Evolutionary conservation across 92 coral and sea anemone genomes (phyloP), one percentile per base, ranked within the genome.

Genomic region (Desmophyllum pertusum): DNA sequence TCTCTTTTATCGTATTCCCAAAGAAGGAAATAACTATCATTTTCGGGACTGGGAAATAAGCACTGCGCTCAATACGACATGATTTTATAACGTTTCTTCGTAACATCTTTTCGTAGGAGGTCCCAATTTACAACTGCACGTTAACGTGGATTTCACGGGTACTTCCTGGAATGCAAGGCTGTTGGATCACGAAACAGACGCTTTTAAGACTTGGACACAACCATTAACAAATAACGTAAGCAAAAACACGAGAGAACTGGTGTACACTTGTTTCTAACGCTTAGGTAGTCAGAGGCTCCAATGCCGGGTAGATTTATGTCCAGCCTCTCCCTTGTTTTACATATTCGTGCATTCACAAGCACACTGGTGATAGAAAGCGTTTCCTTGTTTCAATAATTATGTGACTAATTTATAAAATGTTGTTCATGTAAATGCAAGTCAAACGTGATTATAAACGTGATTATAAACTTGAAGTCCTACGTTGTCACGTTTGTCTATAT

Each of bases 171-270:
- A 33, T 2, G 66, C 23, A 68, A 68, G 50, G 14, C 37, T 69
- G 17, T 18, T 67, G 31, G 84, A 80, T 37, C 75, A 38, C 4
- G 84, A 80, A 80, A 64, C 84, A 33, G 1, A 35, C 18, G 66
- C 41, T 30, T 80, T 48, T 68, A 25, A 18, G 19, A 1, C 30
- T 1, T 15, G 33, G 37, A 80, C 43, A 13, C 25, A 80, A 10
- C 15, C 2, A 13, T 14, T 80, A 69, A 35, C 66, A 67, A 67
- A 67, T 50, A 2, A 68, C 3, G 84, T 80, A 68, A 80, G 52
- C 5, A 10, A 3, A 5, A 8, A 33, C 10, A 5, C 8, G 10
- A 25, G 21, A 48, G 1, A 48, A 48, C 53, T 48, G 53, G 19
- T 48, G 3, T 3, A 48, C 19, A 48, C 48, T n/a, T n/a, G n/a